Percentiles rank a stretch among this genome's conserved stretches.
Conservation (phyloP, 1,140 invertebrate genomes). For the Aphis craccivora region DNA sequence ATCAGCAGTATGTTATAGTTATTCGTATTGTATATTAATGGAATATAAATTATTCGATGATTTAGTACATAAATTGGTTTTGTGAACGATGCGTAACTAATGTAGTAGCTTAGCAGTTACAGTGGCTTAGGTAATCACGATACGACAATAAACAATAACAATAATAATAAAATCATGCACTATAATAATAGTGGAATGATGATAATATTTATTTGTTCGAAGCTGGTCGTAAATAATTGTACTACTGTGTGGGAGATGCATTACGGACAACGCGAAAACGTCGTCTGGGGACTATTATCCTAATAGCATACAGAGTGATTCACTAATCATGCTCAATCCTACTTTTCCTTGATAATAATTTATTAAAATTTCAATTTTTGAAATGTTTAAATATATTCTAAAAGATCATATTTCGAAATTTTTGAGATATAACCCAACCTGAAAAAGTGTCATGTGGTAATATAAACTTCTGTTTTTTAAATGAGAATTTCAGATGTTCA, state of each 20-base stretch:
- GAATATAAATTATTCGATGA: not conserved
- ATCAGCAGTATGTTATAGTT: not conserved
- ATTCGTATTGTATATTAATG: not conserved
- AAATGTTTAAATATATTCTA: too few relatives aligned
- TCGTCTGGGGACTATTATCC: not conserved
- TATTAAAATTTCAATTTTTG: too few relatives aligned
- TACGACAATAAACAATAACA: not conserved
- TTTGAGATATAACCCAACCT: too few relatives aligned
- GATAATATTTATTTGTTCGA: constrained; percentile 63
- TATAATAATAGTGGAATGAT: not conserved
- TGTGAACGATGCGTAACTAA: not conserved
- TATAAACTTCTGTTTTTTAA: too few relatives aligned
- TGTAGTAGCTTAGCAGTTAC: not conserved
- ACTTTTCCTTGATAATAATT: too few relatives aligned
- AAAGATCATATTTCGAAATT: too few relatives aligned
- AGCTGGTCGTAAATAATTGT: not conserved
- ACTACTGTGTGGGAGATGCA: not conserved
- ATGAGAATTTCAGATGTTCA: too few relatives aligned
- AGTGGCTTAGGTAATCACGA: not conserved
- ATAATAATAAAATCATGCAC: not conserved
- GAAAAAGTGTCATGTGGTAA: too few relatives aligned
- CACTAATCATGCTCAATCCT: too few relatives aligned
- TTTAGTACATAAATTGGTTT: not conserved
- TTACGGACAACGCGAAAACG: not conserved
- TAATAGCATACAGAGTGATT: too few relatives aligned